Evolutionary conservation across 2,797 vertebrate species (phyloP).

Genomic region (Crypturellus tataupa): DNA sequence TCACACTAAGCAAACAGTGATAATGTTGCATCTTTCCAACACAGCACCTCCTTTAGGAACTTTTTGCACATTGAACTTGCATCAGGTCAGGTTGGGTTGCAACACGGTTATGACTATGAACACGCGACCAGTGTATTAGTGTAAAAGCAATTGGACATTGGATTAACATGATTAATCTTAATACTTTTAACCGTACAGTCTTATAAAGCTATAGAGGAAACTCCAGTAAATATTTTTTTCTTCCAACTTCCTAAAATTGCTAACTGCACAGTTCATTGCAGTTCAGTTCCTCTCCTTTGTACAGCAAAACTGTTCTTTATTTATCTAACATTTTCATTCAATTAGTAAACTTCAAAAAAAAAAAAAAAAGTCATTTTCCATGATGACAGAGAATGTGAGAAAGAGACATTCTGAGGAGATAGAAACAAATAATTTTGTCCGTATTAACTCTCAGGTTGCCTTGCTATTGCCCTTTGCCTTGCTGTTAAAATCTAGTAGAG

Average conservation of each 20-base stretch:
- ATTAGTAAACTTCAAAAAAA: neutral
- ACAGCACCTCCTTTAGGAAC: neutral
- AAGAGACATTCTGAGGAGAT: too few relatives aligned
- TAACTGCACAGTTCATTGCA: too few relatives aligned
- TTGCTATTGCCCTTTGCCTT: rapidly evolving
- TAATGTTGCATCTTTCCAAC: neutral
- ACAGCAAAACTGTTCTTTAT: constrained; percentile 34
- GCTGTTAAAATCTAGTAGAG: rapidly evolving
- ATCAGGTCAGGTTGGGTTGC: neutral
- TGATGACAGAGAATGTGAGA: rapidly evolving
- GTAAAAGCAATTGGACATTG: neutral
- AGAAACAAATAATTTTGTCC: neutral
- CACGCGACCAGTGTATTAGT: rapidly evolving
- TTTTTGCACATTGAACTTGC: neutral
- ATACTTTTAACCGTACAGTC: neutral
- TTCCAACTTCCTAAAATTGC: neutral
- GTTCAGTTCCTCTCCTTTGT: neutral
- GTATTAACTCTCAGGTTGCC: rapidly evolving
- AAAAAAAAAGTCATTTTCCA: neutral
- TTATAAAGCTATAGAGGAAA: neutral
- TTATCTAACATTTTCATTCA: neutral
- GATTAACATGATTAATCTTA: neutral
- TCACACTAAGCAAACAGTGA: rapidly evolving
- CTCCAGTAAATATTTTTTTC: neutral
- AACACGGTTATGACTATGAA: neutral